Conservation (phyloP, 2,113 vertebrate species). For the Dasyprocta punctata region DNA sequence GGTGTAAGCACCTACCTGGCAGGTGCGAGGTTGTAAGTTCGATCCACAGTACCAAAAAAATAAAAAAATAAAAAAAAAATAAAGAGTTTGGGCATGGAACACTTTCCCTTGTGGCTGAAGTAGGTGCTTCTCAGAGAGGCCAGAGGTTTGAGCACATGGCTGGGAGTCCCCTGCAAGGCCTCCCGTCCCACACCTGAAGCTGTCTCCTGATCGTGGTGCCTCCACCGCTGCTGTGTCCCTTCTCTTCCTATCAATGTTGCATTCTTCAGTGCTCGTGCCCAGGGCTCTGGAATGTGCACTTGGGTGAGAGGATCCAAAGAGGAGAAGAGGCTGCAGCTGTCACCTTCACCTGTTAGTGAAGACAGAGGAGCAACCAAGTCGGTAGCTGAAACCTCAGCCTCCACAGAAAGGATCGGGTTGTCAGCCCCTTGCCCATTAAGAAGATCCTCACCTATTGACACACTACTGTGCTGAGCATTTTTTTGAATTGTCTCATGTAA, state of each 20-base stretch:
- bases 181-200: no score
- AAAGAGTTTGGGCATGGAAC: not conserved
- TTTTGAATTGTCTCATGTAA: not conserved
- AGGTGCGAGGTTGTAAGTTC: no score
- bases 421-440: not conserved
- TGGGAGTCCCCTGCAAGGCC: not conserved
- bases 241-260: no score
- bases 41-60: no score
- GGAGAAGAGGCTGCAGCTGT: not conserved
- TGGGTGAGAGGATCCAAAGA: not conserved
- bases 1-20: no score
- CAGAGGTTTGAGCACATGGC: no score
- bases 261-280: not conserved
- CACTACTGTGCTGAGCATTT: not conserved
- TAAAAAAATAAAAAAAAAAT: no score
- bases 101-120: not conserved
- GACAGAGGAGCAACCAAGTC: not conserved
- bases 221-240: no score
- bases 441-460: not conserved
- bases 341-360: not conserved
- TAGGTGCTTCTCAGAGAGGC: not conserved
- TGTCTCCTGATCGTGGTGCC: no score
- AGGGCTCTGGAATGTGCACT: not conserved
- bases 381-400: not conserved
- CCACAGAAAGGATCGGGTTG: not conserved